phyloP scores from a whole-genome alignment of 1,140 invertebrate species.

The Pachypsylla venusta region DNA sequence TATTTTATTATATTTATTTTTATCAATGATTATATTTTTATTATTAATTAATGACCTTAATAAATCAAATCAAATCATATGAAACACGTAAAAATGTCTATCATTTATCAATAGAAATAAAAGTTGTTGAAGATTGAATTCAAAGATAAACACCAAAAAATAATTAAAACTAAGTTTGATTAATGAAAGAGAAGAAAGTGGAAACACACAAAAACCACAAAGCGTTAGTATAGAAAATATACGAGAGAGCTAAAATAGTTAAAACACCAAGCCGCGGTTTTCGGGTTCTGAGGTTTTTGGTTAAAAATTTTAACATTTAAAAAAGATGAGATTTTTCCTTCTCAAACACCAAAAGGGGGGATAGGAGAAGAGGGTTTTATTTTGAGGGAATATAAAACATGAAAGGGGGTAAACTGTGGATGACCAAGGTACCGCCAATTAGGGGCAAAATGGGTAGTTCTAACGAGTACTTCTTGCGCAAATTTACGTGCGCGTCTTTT shows the following conservation, averaged over 20 bases:
- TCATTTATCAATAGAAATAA: background rate
- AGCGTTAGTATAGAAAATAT: background rate
- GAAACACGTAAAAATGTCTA: background rate
- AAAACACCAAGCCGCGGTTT: constrained; percentile 4
- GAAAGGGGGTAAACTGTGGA: background rate
- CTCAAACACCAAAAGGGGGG: background rate
- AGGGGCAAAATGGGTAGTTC: constrained; percentile 7
- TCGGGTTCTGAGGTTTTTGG: constrained; percentile 8
- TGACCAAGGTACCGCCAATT: constrained; percentile 6
- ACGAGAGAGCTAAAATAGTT: constrained; percentile 2
- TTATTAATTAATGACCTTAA: no score
- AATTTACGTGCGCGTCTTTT: background rate
- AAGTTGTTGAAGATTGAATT: background rate
- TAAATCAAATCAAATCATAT: no score
- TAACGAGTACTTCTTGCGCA: constrained; percentile 9
- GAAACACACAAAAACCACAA: constrained; percentile 7
- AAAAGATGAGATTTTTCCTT: constrained; percentile 9
- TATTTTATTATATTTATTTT: no score
- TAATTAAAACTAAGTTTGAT: constrained; percentile 3
- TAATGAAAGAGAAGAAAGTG: background rate
- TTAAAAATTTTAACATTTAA: constrained; percentile 6
- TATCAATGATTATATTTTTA: no score
- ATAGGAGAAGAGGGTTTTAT: background rate
- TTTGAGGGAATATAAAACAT: background rate
- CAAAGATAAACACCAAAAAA: constrained; percentile 6